Evolutionary conservation across 2,113 vertebrate genomes (phyloP).

Genomic region (Colaptes auratus): DNA sequence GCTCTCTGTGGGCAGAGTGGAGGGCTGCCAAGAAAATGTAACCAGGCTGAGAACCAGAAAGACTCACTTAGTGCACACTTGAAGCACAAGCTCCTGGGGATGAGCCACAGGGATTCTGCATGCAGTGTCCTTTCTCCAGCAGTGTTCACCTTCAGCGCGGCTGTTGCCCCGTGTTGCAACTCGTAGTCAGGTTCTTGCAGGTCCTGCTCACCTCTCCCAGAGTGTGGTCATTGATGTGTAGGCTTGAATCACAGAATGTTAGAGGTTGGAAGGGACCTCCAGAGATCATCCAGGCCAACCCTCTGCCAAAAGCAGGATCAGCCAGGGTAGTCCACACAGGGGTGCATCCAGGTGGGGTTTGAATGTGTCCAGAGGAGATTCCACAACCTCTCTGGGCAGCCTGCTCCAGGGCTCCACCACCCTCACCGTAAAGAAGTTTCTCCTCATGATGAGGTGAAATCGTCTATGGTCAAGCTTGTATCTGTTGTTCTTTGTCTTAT

Average conservation of each 20-base stretch:
- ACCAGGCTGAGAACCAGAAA: neutral
- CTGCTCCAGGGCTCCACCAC: no score
- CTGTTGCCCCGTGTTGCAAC: rapidly evolving
- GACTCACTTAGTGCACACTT: neutral
- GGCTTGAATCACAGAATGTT: neutral
- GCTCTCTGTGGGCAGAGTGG: neutral
- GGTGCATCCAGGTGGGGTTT: no score
- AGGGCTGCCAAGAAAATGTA: neutral
- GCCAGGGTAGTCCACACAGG: no score
- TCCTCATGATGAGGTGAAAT: no score
- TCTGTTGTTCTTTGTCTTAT: no score
- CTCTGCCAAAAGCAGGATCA: no score
- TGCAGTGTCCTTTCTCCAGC: neutral
- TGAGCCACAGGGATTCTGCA: neutral
- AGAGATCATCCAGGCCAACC: no score
- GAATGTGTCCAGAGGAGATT: no score
- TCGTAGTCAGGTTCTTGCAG: neutral
- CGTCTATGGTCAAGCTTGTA: no score
- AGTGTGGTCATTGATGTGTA: neutral
- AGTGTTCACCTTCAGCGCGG: rapidly evolving
- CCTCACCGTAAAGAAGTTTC: no score
- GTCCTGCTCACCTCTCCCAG: neutral
- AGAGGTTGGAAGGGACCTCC: no score
- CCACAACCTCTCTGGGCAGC: no score
- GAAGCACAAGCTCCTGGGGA: neutral